phyloP scores from a whole-genome alignment of 1,140 invertebrate genomes.

The Heliconius hewitsoni region DNA sequence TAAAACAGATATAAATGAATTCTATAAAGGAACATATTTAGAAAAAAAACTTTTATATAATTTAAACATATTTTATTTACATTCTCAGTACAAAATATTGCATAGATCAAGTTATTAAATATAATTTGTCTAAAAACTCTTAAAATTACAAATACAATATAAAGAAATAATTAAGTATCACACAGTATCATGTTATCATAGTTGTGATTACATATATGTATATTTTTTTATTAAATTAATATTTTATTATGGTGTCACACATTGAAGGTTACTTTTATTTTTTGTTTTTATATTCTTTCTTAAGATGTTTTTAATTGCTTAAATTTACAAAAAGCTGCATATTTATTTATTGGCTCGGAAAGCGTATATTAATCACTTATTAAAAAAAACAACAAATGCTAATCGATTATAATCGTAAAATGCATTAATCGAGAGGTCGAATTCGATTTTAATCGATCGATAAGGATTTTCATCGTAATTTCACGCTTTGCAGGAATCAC shows the following conservation, averaged over 20 bases:
- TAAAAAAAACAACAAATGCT: not conserved
- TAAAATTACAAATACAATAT: conserved; percentile 19
- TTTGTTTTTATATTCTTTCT: not conserved
- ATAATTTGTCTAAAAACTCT: not conserved
- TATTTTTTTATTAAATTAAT: not conserved
- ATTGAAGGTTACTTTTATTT: not conserved
- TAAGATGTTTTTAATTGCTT: not conserved
- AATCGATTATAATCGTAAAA: not conserved
- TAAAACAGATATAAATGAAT: no score
- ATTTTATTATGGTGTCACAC: conserved; percentile 1
- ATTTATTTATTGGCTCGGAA: conserved; percentile 11
- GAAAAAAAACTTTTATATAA: not conserved
- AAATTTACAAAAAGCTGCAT: conserved; percentile 1
- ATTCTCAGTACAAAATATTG: conserved; percentile 41
- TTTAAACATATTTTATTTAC: conserved; percentile 41
- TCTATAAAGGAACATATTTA: no score
- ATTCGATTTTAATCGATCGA: conserved; percentile 9
- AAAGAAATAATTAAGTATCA: conserved; percentile 44
- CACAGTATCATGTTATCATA: conserved; percentile 35
- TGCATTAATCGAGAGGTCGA: not conserved
- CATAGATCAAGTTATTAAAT: conserved; percentile 18
- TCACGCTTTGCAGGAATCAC: conserved; percentile 83
- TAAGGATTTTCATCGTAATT: not conserved
- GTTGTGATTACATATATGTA: conserved; percentile 9
- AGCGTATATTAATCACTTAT: not conserved